Conservation (phyloP, 30 jellyfish, hydroid and myxozoan genomes). For the Hydractinia echinata region DNA sequence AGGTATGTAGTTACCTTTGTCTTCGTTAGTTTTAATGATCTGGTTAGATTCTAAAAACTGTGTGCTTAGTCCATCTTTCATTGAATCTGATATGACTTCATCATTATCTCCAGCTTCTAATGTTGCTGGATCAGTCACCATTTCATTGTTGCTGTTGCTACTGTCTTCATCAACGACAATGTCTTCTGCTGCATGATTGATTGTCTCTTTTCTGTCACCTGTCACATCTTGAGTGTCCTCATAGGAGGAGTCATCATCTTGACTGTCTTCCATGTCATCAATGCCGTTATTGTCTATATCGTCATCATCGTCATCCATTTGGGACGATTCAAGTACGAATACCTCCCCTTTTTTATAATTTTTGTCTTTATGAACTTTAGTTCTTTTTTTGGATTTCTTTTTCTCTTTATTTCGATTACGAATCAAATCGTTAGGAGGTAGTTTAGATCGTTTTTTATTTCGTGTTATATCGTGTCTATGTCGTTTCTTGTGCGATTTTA, state of each 20-base stretch:
- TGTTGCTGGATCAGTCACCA: neutral
- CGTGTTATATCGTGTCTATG: no score
- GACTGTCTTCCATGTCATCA: neutral
- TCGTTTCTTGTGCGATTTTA: no score
- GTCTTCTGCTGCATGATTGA: slow-evolving; percentile 12
- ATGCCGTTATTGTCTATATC: neutral
- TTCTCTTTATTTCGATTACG: no score
- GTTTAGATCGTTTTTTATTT: no score
- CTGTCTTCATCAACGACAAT: slow-evolving; percentile 5
- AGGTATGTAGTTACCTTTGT: slow-evolving; percentile 13
- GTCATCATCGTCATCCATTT: slow-evolving; percentile 7
- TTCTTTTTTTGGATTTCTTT: no score
- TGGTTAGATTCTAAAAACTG: slow-evolving; percentile 19
- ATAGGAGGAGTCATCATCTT: neutral
- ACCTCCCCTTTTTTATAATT: slow-evolving; percentile 22
- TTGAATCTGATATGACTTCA: neutral
- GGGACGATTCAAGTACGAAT: neutral
- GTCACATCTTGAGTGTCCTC: slow-evolving; percentile 1
- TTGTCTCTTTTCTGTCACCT: neutral
- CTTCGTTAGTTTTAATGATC: slow-evolving; percentile 24
- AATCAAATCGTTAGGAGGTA: no score
- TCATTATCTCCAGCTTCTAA: neutral
- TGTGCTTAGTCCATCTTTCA: slow-evolving; percentile 21
- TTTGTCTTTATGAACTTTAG: neutral
- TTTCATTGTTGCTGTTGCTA: neutral